Percentiles rank a stretch among this genome's conserved stretches.
Conservation (phyloP, 2,888 invertebrate genomes). For the Dryococelus australis region DNA sequence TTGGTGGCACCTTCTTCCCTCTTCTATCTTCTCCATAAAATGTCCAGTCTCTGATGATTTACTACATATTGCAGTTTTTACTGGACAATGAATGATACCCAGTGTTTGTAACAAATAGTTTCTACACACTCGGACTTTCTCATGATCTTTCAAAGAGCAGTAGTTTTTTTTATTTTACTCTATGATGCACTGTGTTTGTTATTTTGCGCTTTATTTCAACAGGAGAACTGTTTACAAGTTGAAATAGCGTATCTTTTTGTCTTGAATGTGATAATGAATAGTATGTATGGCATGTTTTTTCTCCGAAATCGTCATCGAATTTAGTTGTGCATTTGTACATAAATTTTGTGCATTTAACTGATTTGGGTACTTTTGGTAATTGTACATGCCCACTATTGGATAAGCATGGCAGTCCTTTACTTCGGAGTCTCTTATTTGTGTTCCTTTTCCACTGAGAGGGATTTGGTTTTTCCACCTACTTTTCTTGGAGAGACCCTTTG, state of each 20-base stretch:
- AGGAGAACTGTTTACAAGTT: too few relatives aligned
- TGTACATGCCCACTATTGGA: background rate
- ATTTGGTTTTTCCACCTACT: constrained; percentile 2
- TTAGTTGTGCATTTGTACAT: background rate
- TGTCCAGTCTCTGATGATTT: background rate
- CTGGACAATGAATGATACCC: constrained; percentile 18
- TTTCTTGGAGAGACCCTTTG: background rate
- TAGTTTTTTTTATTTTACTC: background rate
- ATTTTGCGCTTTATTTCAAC: too few relatives aligned
- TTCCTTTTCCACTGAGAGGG: background rate
- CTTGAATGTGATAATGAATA: too few relatives aligned
- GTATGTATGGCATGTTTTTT: background rate
- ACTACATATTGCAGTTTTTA: constrained; percentile 13
- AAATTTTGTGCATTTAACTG: background rate
- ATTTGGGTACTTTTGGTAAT: background rate
- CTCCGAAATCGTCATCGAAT: background rate
- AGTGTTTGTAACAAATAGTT: constrained; percentile 24
- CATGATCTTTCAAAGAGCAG: constrained; percentile 5
- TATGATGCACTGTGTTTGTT: background rate
- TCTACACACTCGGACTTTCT: constrained; percentile 23
- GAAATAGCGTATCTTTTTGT: too few relatives aligned
- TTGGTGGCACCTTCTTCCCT: constrained; percentile 28
- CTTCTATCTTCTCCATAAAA: constrained; percentile 27
- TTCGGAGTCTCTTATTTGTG: background rate
- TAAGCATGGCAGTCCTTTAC: background rate